phyloP scores from a whole-genome alignment of 53 echinoderm and acorn worm genomes.

The Temnopleurus reevesii region DNA sequence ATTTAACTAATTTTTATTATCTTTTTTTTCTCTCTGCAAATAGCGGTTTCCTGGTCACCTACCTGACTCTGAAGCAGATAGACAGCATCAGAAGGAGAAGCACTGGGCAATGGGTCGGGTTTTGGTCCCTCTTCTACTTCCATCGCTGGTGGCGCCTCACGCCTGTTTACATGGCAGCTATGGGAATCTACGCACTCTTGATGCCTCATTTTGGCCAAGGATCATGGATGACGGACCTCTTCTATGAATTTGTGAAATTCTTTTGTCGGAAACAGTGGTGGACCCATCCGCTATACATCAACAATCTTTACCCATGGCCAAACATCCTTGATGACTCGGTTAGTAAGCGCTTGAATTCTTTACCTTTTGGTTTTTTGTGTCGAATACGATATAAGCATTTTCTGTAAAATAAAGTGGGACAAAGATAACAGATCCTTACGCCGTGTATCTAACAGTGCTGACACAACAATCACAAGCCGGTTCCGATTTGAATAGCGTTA shows the following conservation, averaged over 20 bases:
- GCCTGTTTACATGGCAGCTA: slow-evolving; percentile 63
- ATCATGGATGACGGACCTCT: neutral
- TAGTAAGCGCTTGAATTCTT: neutral
- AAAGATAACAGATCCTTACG: too few species aligned
- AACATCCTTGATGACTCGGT: neutral
- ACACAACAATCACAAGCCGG: too few species aligned
- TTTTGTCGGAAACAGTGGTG: slow-evolving; percentile 62
- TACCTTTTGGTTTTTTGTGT: neutral
- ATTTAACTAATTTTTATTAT: too few species aligned
- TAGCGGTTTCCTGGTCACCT: slow-evolving; percentile 71
- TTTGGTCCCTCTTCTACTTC: slow-evolving; percentile 74
- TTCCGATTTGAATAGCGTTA: too few species aligned
- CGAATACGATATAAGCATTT: too few species aligned
- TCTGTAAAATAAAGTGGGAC: too few species aligned
- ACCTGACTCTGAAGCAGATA: slow-evolving; percentile 57
- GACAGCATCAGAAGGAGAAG: neutral
- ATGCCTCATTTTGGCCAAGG: slow-evolving; percentile 57
- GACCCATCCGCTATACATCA: slow-evolving; percentile 70
- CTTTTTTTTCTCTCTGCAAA: neutral
- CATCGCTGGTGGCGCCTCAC: slow-evolving; percentile 83
- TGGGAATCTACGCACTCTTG: slow-evolving; percentile 56
- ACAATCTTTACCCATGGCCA: slow-evolving; percentile 70
- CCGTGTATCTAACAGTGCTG: too few species aligned
- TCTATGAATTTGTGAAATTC: neutral
- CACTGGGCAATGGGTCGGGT: slow-evolving; percentile 21